Percentiles rank a stretch among this genome's conserved stretches.
Conservation (phyloP, 1,140 invertebrate genomes). For the Nephila pilipes region DNA sequence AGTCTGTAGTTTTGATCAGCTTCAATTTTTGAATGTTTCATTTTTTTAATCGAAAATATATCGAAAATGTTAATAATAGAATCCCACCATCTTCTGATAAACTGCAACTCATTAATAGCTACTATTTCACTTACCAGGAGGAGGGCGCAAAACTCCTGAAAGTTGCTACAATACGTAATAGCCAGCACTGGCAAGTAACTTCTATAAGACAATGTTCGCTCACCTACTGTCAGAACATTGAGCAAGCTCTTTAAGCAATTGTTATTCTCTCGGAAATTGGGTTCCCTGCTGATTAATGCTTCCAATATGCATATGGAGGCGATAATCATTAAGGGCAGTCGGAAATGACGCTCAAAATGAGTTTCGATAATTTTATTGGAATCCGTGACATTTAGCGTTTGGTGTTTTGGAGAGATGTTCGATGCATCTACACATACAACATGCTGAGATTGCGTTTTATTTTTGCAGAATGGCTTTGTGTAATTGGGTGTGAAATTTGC, state of each 20-base stretch:
- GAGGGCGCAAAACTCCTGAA: background rate
- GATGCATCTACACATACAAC: background rate
- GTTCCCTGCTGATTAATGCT: conserved; percentile 56
- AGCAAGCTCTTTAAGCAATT: conserved; percentile 45
- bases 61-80: too few species aligned
- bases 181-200: background rate
- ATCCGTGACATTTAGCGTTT: conserved; percentile 40
- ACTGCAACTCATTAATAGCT: background rate
- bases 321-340: conserved; percentile 58
- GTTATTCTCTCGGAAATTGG: conserved; percentile 46
- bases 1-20: too few species aligned
- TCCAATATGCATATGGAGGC: conserved; percentile 57
- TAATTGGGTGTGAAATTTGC: conserved; percentile 10
- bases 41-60: too few species aligned
- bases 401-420: conserved; percentile 12
- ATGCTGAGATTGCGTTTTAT: background rate
- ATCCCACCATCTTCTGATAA: background rate
- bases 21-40: too few species aligned
- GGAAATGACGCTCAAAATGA: conserved; percentile 60
- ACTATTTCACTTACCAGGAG: background rate
- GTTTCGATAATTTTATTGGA: conserved; percentile 65
- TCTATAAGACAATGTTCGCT: conserved; percentile 22
- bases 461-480: background rate
- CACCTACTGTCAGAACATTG: conserved; percentile 11
- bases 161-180: background rate